Percentiles rank a stretch among this genome's conserved stretches.
These are phyloP conservation scores for Corythornis madagascariensis DNA, from an alignment of 2,113 vertebrate genomes.

Conservation along the genomic window DNA sequence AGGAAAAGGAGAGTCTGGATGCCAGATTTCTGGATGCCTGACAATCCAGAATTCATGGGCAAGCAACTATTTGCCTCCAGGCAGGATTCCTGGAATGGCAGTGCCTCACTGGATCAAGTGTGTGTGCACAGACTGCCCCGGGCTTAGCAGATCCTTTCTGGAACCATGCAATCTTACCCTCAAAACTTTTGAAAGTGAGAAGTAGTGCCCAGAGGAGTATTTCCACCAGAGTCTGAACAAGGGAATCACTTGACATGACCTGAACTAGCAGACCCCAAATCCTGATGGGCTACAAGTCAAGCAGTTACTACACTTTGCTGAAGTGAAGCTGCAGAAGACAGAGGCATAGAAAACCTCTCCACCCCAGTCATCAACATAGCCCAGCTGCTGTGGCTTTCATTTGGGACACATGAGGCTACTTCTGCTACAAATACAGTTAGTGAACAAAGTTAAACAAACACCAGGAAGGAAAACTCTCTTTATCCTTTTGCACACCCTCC, in stretches of 20 bases:
- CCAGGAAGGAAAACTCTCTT: slow-evolving; percentile 4
- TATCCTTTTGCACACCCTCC: slow-evolving; percentile 2
- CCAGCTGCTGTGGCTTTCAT: neutral
- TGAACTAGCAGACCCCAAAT: neutral
- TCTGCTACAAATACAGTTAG: slow-evolving; percentile 4
- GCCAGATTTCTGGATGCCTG: neutral
- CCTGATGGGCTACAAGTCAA: neutral
- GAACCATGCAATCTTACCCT: neutral
- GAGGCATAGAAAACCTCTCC: neutral
- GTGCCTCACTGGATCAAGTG: rapidly evolving
- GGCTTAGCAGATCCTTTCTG: rapidly evolving
- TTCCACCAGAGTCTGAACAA: neutral
- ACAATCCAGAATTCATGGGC: neutral
- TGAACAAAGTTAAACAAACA: slow-evolving; percentile 39
- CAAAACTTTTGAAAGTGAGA: neutral
- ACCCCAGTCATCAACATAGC: neutral
- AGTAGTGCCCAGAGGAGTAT: neutral
- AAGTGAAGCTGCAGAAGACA: neutral
- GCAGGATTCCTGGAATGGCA: neutral
- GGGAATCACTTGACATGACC: neutral
- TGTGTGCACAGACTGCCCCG: neutral
- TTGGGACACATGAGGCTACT: neutral
- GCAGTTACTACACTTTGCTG: neutral
- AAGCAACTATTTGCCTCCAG: neutral
- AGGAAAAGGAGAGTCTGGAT: neutral